Conservation (phyloP, 2,113 vertebrate species). For the Phaethornis superciliosus region DNA sequence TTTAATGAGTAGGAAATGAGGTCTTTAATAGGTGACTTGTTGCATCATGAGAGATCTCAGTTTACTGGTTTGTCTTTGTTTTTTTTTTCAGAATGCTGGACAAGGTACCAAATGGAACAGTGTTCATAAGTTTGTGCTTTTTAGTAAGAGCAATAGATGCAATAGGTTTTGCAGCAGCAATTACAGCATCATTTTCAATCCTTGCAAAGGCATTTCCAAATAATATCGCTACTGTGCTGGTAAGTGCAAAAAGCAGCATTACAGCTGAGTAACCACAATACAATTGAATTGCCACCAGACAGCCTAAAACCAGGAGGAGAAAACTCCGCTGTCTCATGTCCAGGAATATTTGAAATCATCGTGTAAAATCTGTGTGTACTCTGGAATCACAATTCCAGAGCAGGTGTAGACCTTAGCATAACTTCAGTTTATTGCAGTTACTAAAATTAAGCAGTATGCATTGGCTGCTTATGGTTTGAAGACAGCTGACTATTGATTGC, state of each 20-base stretch:
- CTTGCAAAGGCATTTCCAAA: slow-evolving; percentile 88
- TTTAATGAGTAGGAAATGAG: background rate
- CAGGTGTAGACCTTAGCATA: background rate
- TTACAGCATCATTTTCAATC: slow-evolving; percentile 88
- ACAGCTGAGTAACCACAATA: background rate
- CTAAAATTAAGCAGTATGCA: background rate
- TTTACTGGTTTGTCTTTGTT: background rate
- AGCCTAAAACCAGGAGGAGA: background rate
- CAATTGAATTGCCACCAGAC: background rate
- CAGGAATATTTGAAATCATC: background rate
- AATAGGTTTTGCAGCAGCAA: slow-evolving; percentile 85
- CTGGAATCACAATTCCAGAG: background rate
- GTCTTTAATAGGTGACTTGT: background rate
- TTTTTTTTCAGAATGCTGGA: slow-evolving; percentile 84
- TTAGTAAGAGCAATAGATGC: slow-evolving; percentile 88
- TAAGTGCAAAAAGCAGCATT: slow-evolving; percentile 68
- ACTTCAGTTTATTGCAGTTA: background rate
- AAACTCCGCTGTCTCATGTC: background rate
- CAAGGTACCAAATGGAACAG: slow-evolving; percentile 74
- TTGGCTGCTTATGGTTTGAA: background rate
- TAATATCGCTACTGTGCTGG: slow-evolving; percentile 93
- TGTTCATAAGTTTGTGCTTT: slow-evolving; percentile 89
- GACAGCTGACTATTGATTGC: background rate
- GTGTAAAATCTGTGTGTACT: background rate
- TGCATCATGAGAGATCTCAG: background rate